Base-by-base conservation (phyloP, 1,140 invertebrate genomes). In the Diorhabda sublineata region DNA sequence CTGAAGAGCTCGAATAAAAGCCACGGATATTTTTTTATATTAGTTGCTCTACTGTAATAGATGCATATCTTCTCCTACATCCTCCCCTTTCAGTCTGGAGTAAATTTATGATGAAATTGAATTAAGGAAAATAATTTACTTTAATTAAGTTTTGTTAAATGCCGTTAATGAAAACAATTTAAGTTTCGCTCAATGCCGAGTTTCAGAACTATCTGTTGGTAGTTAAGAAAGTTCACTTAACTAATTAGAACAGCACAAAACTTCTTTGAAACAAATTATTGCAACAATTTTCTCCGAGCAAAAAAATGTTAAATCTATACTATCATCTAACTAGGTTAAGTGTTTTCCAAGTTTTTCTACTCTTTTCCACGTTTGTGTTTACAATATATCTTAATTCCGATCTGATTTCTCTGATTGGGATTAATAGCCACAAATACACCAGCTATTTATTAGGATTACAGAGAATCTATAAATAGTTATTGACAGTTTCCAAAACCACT, bases 101-200 rank as follows among this genome's bases (percentile, higher is more conserved):
- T 11, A n/a, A 62, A 44, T 62, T 62, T 62, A 62, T 62, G 61
- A 62, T 11, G n/a, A 11, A 62, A 62, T 62, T 62, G 45, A 62
- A 62, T 62, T 62, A 47, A 45, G 61, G 61, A 57, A 65, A 65
- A 65, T 65, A 56, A 58, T 65, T 65, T 65, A 41, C 42, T 58
- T 65, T 58, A 58, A 65, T 65, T 65, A 65, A 58, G 64, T 57
- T 57, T 56, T 57, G 47, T 52, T 65, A 65, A 64, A 47, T 47
- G 9, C 64, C 64, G 41, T 45, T 64, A 65, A 65, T 65, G 47
- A 65, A 56, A 58, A 65, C 64, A 62, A 62, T 62, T 62, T 62
- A 62, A 62, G 61, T 62, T 62, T 62, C 44, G 61, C 61, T 62
- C 61, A 62, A 44, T 62, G 42, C 44, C 4, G 43, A 62, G n/a